These are phyloP conservation scores for Lepidostoma basale DNA, from an alignment of 1,140 invertebrate genomes.

Conservation along the genomic window DNA sequence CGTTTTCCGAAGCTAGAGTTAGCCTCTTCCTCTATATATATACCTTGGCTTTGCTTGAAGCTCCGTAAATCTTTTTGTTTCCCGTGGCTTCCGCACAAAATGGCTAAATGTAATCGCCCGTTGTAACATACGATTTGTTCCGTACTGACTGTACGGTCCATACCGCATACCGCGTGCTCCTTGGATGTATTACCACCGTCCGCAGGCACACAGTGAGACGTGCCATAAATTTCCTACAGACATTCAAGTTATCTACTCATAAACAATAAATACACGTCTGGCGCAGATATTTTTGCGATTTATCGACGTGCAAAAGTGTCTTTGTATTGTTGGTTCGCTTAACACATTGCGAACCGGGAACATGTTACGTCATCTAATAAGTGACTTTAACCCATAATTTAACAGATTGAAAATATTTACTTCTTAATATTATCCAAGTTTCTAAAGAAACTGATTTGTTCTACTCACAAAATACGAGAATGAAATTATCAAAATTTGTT, in stretches of 20 bases:
- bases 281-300: slow-evolving; percentile 16
- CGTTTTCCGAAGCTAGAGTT: no score
- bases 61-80: slow-evolving; percentile 33
- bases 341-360: no score
- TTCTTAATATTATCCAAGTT: no score
- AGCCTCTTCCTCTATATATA: no score
- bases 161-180: neutral
- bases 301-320: slow-evolving; percentile 23
- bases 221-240: slow-evolving; percentile 34
- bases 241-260: slow-evolving; percentile 33
- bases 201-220: slow-evolving; percentile 1
- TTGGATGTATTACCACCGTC: neutral
- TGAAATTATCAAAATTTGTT: no score
- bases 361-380: no score
- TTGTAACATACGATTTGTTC: slow-evolving; percentile 23
- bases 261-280: slow-evolving; percentile 34
- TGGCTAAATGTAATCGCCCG: slow-evolving; percentile 30
- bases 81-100: slow-evolving; percentile 15
- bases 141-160: neutral
- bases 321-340: slow-evolving; percentile 14
- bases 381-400: no score
- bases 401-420: no score
- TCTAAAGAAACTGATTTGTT: no score
- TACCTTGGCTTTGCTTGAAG: no score
- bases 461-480: no score